phyloP scores from a whole-genome alignment of 2,113 vertebrate species.

The Phyllostomus discolor region DNA sequence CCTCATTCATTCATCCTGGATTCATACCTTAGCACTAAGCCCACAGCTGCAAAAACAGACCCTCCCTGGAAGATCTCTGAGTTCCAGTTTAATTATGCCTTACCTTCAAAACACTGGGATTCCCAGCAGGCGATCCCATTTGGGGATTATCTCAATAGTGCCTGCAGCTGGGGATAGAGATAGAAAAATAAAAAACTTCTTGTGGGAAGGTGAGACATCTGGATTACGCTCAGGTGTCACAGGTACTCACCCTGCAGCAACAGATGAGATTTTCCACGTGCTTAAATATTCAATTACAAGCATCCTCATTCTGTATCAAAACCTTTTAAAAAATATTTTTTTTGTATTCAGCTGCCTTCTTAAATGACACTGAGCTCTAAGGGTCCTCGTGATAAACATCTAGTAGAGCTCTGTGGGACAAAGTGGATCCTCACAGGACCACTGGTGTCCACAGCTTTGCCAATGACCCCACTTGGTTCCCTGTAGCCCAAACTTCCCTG shows the following conservation, averaged over 20 bases:
- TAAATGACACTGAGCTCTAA: background rate
- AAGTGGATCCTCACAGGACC: fast-evolving
- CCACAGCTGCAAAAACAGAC: background rate
- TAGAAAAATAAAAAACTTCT: background rate
- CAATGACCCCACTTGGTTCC: fast-evolving
- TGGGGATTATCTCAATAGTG: background rate
- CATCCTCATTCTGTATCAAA: background rate
- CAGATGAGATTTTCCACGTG: fast-evolving
- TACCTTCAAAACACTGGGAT: background rate
- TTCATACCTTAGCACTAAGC: background rate
- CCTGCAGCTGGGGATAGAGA: background rate
- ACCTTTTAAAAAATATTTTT: background rate
- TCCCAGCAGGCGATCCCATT: background rate
- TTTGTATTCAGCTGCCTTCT: background rate
- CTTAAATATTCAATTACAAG: no score
- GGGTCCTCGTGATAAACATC: background rate
- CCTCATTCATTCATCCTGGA: fast-evolving
- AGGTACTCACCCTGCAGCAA: no score
- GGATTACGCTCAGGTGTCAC: background rate
- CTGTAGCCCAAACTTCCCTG: background rate
- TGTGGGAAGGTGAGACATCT: background rate
- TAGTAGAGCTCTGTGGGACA: background rate
- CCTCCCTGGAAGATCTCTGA: background rate
- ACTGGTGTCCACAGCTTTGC: background rate
- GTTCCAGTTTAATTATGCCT: background rate